A percentile compares a stretch with the other conserved stretches of the same genome.
These are phyloP conservation scores for Drosophila elegans DNA, from an alignment of 1,140 invertebrate genomes.

Conservation along the genomic window DNA sequence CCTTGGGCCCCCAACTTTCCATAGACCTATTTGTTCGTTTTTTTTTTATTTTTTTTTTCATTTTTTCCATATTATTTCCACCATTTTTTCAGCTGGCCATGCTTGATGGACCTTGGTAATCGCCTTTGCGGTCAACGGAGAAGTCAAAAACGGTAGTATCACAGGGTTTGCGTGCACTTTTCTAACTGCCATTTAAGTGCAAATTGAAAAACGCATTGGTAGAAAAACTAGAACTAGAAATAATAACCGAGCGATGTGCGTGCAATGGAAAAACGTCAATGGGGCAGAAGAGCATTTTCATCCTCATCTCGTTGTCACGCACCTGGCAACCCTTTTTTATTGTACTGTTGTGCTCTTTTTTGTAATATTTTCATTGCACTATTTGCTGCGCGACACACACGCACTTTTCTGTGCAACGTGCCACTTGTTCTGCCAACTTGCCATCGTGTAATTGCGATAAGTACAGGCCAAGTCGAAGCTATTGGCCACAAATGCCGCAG, in stretches of 20 bases:
- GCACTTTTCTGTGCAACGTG: constrained; percentile 44
- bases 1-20: neutral
- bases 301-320: constrained; percentile 40
- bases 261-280: constrained; percentile 30
- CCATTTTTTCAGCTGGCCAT: constrained; percentile 28
- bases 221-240: constrained; percentile 1
- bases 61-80: neutral
- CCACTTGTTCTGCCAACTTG: constrained; percentile 31
- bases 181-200: constrained; percentile 65
- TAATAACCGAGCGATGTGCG: constrained; percentile 13
- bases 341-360: constrained; percentile 4
- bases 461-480: constrained; percentile 36
- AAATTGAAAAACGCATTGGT: constrained; percentile 59
- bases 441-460: constrained; percentile 47
- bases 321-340: constrained; percentile 40
- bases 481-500: constrained; percentile 32
- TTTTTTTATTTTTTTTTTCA: neutral
- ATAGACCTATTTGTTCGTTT: constrained; percentile 4
- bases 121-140: constrained; percentile 43
- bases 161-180: constrained; percentile 54
- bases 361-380: neutral
- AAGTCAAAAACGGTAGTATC: constrained; percentile 32
- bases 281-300: constrained; percentile 21
- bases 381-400: constrained; percentile 15
- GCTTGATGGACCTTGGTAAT: constrained; percentile 53